These are phyloP conservation scores for Strongylocentrotus purpuratus DNA, from an alignment of 35 echinoderm and acorn worm species.

Conservation along the genomic window DNA sequence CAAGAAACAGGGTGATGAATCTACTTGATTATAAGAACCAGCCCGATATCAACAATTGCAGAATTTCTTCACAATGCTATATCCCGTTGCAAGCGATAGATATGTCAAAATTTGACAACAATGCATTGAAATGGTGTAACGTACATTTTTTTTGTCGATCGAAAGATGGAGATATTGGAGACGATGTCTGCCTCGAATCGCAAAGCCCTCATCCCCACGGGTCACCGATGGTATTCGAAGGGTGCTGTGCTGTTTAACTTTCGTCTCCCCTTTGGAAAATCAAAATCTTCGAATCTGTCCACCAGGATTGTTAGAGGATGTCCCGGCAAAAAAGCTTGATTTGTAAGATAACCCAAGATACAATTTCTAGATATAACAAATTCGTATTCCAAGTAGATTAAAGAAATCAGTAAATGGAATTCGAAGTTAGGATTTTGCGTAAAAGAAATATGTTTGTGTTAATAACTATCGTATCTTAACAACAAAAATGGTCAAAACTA, in stretches of 20 bases:
- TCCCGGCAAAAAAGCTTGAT: too few species aligned
- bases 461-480: too few species aligned
- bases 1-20: background rate
- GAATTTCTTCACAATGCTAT: background rate
- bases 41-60: background rate
- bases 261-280: constrained; percentile 48
- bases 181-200: constrained; percentile 14
- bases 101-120: background rate
- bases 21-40: background rate
- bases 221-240: constrained; percentile 40
- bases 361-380: too few species aligned
- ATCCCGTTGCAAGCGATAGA: background rate
- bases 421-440: too few species aligned
- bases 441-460: too few species aligned
- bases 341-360: too few species aligned
- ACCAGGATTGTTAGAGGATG: too few species aligned
- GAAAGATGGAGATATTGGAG: background rate
- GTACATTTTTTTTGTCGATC: background rate
- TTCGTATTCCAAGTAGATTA: too few species aligned
- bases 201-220: background rate
- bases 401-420: too few species aligned
- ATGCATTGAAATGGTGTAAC: background rate
- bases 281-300: background rate
- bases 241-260: constrained; percentile 23
- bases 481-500: too few species aligned